A percentile compares a stretch with the other conserved stretches of the same genome.
Conservation (phyloP, 2,888 invertebrate genomes). For the Cotesia congregata region DNA sequence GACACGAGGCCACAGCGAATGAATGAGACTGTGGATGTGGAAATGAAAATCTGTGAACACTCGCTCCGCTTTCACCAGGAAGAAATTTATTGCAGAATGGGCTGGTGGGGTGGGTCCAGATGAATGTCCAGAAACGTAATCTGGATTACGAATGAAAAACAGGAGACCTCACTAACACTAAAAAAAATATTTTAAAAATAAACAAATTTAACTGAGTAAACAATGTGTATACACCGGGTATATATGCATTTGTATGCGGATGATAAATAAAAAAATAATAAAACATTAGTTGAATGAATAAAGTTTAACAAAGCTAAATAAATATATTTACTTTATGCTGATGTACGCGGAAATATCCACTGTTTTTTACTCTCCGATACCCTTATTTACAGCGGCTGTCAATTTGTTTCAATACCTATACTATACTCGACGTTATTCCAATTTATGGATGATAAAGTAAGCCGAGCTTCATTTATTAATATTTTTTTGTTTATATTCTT, state of each 20-base stretch:
- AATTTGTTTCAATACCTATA: no score
- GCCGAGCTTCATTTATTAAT: no score
- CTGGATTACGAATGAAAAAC: slow-evolving; percentile 43
- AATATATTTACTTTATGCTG: no score
- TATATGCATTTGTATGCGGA: not conserved
- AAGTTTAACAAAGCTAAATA: not conserved
- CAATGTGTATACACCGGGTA: not conserved
- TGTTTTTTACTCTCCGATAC: no score
- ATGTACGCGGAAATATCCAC: no score
- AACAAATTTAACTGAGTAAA: not conserved
- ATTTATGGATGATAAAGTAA: no score
- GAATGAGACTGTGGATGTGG: slow-evolving; percentile 31
- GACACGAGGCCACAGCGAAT: slow-evolving; percentile 28
- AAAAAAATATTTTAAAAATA: slow-evolving; percentile 27
- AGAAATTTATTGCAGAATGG: slow-evolving; percentile 43
- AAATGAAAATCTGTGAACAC: slow-evolving; percentile 39
- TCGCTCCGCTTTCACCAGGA: slow-evolving; percentile 38
- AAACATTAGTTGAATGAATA: not conserved
- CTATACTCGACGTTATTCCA: no score
- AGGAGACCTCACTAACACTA: slow-evolving; percentile 12
- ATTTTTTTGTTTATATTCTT: no score
- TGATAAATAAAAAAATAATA: not conserved
- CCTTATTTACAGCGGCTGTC: no score
- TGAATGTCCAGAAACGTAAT: slow-evolving; percentile 43
- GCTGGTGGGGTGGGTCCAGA: slow-evolving; percentile 36